A percentile compares a stretch with the other conserved stretches of the same genome.
phyloP scores from a whole-genome alignment of 2,113 vertebrate species.

The Sorex fumeus region DNA sequence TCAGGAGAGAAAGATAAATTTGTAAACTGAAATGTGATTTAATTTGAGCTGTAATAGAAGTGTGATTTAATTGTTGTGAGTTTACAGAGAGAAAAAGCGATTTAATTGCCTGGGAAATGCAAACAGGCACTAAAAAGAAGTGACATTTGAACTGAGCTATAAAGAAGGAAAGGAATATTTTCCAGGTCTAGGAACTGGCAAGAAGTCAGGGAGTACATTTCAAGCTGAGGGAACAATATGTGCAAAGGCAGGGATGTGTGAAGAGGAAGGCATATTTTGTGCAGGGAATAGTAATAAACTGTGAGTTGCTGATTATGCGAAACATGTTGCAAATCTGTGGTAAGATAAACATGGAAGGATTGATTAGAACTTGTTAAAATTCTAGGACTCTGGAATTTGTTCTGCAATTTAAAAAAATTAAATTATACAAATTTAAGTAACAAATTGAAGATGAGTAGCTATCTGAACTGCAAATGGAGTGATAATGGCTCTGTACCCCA shows the following conservation, averaged over 20 bases:
- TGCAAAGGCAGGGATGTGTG: not conserved
- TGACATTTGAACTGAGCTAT: not conserved
- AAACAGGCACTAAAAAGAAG: not conserved
- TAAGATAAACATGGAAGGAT: not conserved
- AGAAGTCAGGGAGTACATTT: not conserved
- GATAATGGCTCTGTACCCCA: not conserved
- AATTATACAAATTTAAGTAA: not conserved
- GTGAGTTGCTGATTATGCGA: not conserved
- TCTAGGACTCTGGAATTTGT: slow-evolving; percentile 14
- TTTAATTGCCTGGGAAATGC: not conserved
- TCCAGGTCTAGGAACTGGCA: not conserved
- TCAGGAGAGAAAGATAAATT: not conserved
- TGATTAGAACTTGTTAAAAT: not conserved
- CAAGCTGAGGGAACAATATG: not conserved
- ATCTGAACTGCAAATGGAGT: not conserved
- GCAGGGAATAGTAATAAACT: not conserved
- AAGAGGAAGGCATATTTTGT: not conserved
- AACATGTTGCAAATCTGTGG: not conserved
- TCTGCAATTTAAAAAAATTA: not conserved
- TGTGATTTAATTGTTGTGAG: not conserved
- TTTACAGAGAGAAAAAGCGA: not conserved
- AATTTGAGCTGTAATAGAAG: not conserved
- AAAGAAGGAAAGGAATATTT: slow-evolving; percentile 4
- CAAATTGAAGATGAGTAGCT: not conserved
- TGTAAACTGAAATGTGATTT: not conserved